phyloP scores from a whole-genome alignment of 2,888 invertebrate genomes.

The Athalia rosae region DNA sequence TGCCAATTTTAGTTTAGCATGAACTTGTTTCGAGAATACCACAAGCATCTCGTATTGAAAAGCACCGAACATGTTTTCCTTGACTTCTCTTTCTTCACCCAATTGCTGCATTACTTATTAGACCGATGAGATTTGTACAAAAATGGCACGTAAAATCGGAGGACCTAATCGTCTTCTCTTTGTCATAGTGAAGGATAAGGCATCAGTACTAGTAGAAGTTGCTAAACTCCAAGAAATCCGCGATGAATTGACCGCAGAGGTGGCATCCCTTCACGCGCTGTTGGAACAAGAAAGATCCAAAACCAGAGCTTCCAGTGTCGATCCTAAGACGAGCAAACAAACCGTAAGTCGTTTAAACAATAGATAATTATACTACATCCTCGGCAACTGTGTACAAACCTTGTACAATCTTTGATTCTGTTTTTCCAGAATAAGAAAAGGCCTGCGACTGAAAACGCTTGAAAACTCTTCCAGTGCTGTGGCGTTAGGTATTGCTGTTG shows the following conservation, averaged over 20 bases:
- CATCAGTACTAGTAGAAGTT: conserved; percentile 83
- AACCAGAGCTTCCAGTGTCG: conserved; percentile 75
- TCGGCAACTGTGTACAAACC: too few species aligned
- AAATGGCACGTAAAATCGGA: not conserved
- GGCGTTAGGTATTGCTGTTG: conserved; percentile 54
- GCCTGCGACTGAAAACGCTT: conserved; percentile 67
- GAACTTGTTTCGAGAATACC: too few species aligned
- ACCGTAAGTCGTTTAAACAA: conserved; percentile 59
- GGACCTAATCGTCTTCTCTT: not conserved
- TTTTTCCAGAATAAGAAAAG: conserved; percentile 66
- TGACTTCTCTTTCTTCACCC: too few species aligned
- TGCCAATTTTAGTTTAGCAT: not conserved
- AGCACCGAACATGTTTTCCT: too few species aligned
- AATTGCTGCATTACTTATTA: not conserved
- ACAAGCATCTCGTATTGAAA: too few species aligned
- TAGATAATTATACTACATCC: not conserved
- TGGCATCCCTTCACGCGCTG: conserved; percentile 80
- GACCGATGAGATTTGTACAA: too few species aligned
- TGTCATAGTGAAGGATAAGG: conserved; percentile 86
- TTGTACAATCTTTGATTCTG: not conserved
- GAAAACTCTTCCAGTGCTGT: conserved; percentile 51
- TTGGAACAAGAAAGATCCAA: conserved; percentile 86
- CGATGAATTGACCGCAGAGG: conserved; percentile 83
- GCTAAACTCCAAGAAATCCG: conserved; percentile 82
- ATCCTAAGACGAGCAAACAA: conserved; percentile 73